Evolutionary conservation across 2,113 vertebrate species (phyloP).

Genomic region (Platichthys flesus): DNA sequence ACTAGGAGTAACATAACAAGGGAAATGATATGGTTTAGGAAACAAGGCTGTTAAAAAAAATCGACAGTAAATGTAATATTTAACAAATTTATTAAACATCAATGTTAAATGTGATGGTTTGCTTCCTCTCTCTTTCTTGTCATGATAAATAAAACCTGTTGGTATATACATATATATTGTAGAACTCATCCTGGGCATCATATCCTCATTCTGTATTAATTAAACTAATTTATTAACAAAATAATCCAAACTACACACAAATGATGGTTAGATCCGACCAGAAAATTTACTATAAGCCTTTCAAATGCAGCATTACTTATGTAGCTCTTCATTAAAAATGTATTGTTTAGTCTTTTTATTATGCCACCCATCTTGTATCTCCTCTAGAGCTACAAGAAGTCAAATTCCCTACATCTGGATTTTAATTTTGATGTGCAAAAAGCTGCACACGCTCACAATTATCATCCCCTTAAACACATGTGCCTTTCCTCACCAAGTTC

Average conservation of each 20-base stretch:
- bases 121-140: not conserved
- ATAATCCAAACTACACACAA: not conserved
- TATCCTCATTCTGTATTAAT: too few relatives aligned
- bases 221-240: not conserved
- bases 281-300: not conserved
- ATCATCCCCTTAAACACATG: too few relatives aligned
- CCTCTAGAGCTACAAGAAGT: too few relatives aligned
- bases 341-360: not conserved
- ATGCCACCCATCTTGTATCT: not conserved
- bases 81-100: not conserved
- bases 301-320: not conserved
- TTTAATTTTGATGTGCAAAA: too few relatives aligned
- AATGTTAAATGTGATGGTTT: not conserved
- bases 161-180: too few relatives aligned
- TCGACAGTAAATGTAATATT: too few relatives aligned
- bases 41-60: not conserved
- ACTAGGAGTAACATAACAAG: too few relatives aligned
- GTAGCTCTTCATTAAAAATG: not conserved
- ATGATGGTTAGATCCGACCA: not conserved
- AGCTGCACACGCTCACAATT: too few relatives aligned
- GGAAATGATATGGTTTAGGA: not conserved
- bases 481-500: too few relatives aligned
- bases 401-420: too few relatives aligned
- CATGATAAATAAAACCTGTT: too few relatives aligned
- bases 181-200: too few relatives aligned